Percentiles rank a stretch among this genome's conserved stretches.
phyloP scores from a whole-genome alignment of 2,888 invertebrate genomes.

The Nasonovia ribisnigri region DNA sequence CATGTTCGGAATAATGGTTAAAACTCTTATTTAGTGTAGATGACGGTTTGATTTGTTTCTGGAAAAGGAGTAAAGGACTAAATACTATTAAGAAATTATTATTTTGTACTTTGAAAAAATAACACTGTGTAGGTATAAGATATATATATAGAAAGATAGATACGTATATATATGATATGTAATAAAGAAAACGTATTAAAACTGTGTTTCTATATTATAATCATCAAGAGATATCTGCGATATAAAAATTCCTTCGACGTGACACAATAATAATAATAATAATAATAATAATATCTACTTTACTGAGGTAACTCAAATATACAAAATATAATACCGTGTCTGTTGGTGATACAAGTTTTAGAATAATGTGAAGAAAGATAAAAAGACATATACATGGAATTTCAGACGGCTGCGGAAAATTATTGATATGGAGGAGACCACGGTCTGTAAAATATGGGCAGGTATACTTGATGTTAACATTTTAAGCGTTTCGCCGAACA shows the following conservation, averaged over 20 bases:
- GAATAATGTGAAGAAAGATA: background rate
- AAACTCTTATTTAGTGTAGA: background rate
- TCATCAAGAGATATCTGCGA: background rate
- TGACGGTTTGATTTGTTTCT: background rate
- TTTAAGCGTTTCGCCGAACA: background rate
- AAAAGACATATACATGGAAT: background rate
- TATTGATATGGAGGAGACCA: background rate
- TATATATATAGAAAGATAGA: background rate
- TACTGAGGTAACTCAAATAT: background rate
- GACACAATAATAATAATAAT: background rate
- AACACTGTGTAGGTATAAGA: background rate
- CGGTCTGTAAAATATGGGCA: background rate
- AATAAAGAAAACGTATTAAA: background rate
- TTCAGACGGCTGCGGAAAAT: background rate
- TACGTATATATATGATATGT: background rate
- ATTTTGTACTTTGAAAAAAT: background rate
- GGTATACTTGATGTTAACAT: background rate
- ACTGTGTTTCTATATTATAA: background rate
- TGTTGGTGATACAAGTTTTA: background rate
- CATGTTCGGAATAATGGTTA: background rate
- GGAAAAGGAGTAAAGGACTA: background rate
- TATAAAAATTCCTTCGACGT: background rate
- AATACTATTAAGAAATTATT: background rate
- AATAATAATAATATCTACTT: background rate
- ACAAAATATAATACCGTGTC: background rate